Base-by-base conservation (phyloP, 2,888 invertebrate species). In the Nomada hirtipes region DNA sequence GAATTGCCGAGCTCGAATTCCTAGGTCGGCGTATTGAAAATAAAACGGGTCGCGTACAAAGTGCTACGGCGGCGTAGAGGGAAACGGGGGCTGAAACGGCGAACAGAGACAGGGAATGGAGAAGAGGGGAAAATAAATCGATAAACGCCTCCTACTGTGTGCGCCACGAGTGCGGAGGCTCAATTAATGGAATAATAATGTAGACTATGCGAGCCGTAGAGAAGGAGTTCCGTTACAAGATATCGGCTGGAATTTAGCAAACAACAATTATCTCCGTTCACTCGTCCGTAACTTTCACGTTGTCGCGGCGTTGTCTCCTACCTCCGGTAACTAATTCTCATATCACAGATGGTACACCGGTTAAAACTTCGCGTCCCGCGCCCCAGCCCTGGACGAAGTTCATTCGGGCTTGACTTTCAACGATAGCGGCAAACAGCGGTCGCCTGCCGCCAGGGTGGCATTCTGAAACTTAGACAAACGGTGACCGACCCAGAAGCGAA, bases 321-420 rank as follows among this genome's bases (percentile, higher is more conserved):
- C 68, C 60, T 29, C 69, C 52, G 76, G 74, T 63, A 84, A 86
- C 78, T 86, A 88, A 88, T 86, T 88, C 76, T 82, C 82, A 72
- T 84, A 87, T 88, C 88, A 68, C 76, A 79, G 79, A 84, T 80
- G 79, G 78, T 82, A 82, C 82, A 75, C 74, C 76, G 59, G 84
- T 88, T 88, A 88, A 84, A 86, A 86, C 82, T 88, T 80, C 69
- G 61, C 47, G 0, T 0, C 13, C 52, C 4, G 18, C 7, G 18
- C 20, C 55, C 4, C 67, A 20, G 20, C n/a, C 15, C 36, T 53
- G 42, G 60, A 53, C 65, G 69, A 87, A 87, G 86, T 87, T 87
- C 86, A 74, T 77, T 85, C 87, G 86, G 71, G 86, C 86, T 86
- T 88, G 87, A 87, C 87, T 88, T 86, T 82, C 88, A 47, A 74